These are phyloP conservation scores for Sebastolobus altivelis DNA, from an alignment of 2,797 vertebrate genomes.

Conservation along the genomic window DNA sequence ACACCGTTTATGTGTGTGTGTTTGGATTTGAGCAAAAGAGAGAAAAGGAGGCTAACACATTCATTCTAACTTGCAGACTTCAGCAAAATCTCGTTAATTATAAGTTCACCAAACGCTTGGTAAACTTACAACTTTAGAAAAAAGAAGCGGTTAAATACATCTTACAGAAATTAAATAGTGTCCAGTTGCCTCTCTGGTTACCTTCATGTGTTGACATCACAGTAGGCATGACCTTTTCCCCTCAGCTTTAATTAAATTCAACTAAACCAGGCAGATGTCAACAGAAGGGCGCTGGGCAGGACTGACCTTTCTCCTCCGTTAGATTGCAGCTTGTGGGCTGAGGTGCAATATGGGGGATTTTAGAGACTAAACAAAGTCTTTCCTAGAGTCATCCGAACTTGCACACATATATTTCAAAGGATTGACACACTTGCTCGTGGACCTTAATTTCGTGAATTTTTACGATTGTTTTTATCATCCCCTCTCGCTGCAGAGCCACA, in stretches of 20 bases:
- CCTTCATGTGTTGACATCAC: slow-evolving; percentile 33
- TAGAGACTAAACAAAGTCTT: not conserved
- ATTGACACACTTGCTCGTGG: not conserved
- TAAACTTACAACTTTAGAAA: not conserved
- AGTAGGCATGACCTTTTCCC: slow-evolving; percentile 62
- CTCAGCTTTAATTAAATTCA: slow-evolving; percentile 60
- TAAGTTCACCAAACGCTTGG: not conserved
- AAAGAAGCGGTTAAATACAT: not conserved
- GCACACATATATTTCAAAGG: not conserved
- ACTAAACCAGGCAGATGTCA: slow-evolving; percentile 63
- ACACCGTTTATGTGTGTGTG: not conserved
- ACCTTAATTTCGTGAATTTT: not conserved
- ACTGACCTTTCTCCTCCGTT: slow-evolving; percentile 67
- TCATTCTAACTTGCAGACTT: not conserved
- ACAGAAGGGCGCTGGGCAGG: slow-evolving; percentile 64
- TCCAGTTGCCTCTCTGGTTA: slow-evolving; percentile 15
- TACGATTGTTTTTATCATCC: fast-evolving
- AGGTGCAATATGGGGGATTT: slow-evolving; percentile 13
- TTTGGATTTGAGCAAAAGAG: not conserved
- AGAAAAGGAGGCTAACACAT: slow-evolving; percentile 2
- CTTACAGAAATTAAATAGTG: not conserved
- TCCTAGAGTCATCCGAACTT: not conserved
- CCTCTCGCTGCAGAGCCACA: not conserved
- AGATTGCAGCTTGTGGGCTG: slow-evolving; percentile 7
- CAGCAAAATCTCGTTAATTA: not conserved